Evolutionary conservation across 2,888 invertebrate species (phyloP).

Genomic region (Griposia aprilina): DNA sequence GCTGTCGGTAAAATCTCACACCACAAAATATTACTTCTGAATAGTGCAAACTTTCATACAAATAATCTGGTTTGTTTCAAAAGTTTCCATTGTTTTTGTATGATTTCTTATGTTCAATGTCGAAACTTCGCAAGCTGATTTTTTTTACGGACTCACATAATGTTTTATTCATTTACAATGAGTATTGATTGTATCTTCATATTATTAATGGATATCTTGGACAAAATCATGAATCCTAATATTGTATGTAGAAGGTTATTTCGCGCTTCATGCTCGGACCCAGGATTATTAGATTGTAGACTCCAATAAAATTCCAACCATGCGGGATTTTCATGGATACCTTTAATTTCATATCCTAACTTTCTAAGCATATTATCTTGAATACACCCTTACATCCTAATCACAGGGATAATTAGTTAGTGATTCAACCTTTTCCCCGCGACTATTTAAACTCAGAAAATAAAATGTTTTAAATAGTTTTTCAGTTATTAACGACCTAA

Average conservation of each 20-base stretch:
- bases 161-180: conserved; percentile 7
- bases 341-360: background rate
- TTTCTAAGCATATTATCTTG: background rate
- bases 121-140: background rate
- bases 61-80: background rate
- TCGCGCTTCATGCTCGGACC: background rate
- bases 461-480: background rate
- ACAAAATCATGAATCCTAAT: background rate
- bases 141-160: background rate
- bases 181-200: conserved; percentile 3
- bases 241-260: background rate
- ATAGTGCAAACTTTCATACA: background rate
- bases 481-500: background rate
- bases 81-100: conserved; percentile 6
- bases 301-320: background rate
- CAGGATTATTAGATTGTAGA: background rate
- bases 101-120: background rate
- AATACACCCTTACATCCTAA: background rate
- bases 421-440: background rate
- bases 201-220: background rate
- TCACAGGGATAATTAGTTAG: background rate
- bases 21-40: background rate
- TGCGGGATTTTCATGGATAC: background rate
- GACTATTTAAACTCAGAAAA: background rate
- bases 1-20: background rate